These are phyloP conservation scores for Probaryconus sp. DNA, from an alignment of 1,140 invertebrate genomes.

Conservation along the genomic window DNA sequence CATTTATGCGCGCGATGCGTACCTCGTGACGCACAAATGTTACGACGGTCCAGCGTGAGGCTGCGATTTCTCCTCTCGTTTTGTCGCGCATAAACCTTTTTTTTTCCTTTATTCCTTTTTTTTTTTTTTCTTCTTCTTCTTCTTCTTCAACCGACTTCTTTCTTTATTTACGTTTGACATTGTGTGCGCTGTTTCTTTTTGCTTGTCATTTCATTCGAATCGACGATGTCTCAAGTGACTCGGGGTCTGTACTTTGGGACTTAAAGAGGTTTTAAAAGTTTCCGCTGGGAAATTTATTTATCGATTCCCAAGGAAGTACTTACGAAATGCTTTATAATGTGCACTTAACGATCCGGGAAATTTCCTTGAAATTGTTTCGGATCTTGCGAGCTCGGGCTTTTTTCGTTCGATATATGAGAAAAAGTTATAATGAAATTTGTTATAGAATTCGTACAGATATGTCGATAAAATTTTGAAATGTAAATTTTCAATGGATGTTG, in stretches of 20 bases:
- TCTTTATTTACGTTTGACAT: slow-evolving; percentile 30
- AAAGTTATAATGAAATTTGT: no score
- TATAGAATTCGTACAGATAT: no score
- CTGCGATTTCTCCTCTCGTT: slow-evolving; percentile 19
- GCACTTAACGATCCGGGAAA: no score
- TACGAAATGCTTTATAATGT: no score
- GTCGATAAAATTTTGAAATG: no score
- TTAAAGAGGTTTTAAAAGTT: no score
- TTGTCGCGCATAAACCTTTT: slow-evolving; percentile 29
- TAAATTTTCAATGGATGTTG: no score
- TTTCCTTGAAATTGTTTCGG: no score
- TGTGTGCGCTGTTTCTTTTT: slow-evolving; percentile 26
- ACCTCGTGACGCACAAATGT: slow-evolving; percentile 47
- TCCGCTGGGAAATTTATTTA: background rate
- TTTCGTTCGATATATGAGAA: no score
- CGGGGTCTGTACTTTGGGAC: background rate
- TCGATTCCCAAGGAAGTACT: background rate
- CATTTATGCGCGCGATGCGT: slow-evolving; percentile 60
- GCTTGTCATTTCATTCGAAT: slow-evolving; percentile 41
- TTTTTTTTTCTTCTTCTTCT: slow-evolving; percentile 2
- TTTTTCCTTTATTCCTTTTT: no score
- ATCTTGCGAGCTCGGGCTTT: no score
- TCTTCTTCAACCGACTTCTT: slow-evolving; percentile 12
- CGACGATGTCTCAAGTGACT: slow-evolving; percentile 26
- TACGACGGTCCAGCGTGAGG: background rate